Percentiles rank a stretch among this genome's conserved stretches.
These are phyloP conservation scores for Drosophila melanosoma DNA, from an alignment of 2,888 invertebrate species.

Conservation along the genomic window DNA sequence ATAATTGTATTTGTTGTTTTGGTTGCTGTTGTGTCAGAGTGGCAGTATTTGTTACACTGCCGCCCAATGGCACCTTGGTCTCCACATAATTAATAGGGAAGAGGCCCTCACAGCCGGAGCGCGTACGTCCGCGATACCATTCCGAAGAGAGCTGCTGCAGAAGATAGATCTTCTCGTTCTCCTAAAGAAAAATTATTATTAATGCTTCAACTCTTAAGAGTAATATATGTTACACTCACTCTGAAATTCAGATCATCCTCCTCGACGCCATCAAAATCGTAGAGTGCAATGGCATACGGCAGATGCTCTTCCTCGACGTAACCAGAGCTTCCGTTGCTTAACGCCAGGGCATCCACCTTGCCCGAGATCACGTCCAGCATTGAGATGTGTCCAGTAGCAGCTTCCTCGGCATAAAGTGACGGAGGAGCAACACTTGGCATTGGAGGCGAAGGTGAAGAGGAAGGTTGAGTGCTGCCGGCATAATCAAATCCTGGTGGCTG, in stretches of 20 bases:
- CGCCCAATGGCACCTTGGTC: slow-evolving; percentile 89
- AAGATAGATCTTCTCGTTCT: slow-evolving; percentile 90
- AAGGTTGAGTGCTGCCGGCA: slow-evolving; percentile 2
- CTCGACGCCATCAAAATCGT: slow-evolving; percentile 91
- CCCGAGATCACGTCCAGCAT: slow-evolving; percentile 83
- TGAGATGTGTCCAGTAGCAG: slow-evolving; percentile 74
- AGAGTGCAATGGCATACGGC: slow-evolving; percentile 91
- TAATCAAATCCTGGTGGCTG: slow-evolving; percentile 40
- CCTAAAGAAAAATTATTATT: slow-evolving; percentile 85
- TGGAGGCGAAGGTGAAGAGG: slow-evolving; percentile 87
- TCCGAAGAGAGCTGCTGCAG: slow-evolving; percentile 90
- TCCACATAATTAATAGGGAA: slow-evolving; percentile 93
- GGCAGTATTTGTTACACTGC: slow-evolving; percentile 45
- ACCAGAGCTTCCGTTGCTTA: slow-evolving; percentile 63
- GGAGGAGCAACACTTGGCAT: slow-evolving; percentile 93
- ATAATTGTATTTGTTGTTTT: slow-evolving; percentile 30
- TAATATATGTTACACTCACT: slow-evolving; percentile 86
- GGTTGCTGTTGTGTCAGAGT: slow-evolving; percentile 21
- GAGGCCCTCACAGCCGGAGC: slow-evolving; percentile 89
- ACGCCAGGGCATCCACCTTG: slow-evolving; percentile 79
- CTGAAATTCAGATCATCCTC: slow-evolving; percentile 92
- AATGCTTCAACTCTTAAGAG: not conserved
- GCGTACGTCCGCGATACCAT: slow-evolving; percentile 91
- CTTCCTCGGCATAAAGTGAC: slow-evolving; percentile 85
- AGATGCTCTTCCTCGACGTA: slow-evolving; percentile 81